phyloP scores from a whole-genome alignment of 2,797 vertebrate species.

The Eupleurogrammus muticus region DNA sequence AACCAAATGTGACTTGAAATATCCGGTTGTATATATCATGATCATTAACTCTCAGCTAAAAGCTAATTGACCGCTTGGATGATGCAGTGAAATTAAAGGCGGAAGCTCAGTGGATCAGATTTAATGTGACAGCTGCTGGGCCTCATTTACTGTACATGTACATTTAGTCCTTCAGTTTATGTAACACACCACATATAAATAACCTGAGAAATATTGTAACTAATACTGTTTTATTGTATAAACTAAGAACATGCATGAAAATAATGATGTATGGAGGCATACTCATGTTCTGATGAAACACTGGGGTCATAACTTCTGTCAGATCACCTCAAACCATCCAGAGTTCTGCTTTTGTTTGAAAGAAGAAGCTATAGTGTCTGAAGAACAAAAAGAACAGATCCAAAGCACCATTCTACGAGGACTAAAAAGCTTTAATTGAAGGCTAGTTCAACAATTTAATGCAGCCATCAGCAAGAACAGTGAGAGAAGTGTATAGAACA shows the following conservation, averaged over 20 bases:
- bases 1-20: background rate
- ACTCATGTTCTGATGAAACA: background rate
- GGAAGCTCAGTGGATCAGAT: constrained; percentile 23
- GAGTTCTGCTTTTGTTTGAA: too few species aligned
- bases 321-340: background rate
- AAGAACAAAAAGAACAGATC: too few species aligned
- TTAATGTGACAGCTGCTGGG: background rate
- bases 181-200: background rate
- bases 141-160: background rate
- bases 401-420: too few species aligned
- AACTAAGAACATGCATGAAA: background rate
- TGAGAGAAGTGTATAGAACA: too few species aligned
- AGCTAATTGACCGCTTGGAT: background rate
- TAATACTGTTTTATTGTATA: background rate
- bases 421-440: too few species aligned
- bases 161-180: background rate
- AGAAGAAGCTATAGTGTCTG: too few species aligned
- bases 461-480: too few species aligned
- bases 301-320: background rate
- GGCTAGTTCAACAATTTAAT: too few species aligned
- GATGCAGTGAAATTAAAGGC: background rate
- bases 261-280: background rate
- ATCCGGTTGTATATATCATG: constrained; percentile 6
- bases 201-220: background rate
- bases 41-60: background rate